Percentiles rank a stretch among this genome's conserved stretches.
Evolutionary conservation across 2,888 invertebrate species (phyloP).

Genomic region (Anagyrus pseudococci): DNA sequence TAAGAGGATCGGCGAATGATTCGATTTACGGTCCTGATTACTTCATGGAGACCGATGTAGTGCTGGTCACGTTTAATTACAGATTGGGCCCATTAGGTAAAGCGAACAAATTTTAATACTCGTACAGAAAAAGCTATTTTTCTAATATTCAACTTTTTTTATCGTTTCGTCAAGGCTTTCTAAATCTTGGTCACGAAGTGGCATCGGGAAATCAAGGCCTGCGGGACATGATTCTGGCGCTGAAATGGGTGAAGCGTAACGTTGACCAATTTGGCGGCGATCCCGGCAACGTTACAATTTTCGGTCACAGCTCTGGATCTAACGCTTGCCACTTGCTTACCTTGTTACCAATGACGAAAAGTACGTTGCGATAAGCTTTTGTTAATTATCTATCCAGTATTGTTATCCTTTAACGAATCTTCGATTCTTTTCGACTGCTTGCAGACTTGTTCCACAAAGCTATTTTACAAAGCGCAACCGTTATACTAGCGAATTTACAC

Average conservation of each 20-base stretch:
- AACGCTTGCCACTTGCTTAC: slow-evolving; percentile 39
- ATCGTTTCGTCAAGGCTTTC: slow-evolving; percentile 43
- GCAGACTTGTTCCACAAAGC: slow-evolving; percentile 51
- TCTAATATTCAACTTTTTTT: neutral
- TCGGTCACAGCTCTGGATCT: slow-evolving; percentile 47
- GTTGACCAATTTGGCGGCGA: slow-evolving; percentile 50
- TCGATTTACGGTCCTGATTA: slow-evolving; percentile 38
- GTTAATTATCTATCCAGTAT: neutral
- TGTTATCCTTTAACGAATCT: neutral
- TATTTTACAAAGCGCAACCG: slow-evolving; percentile 46
- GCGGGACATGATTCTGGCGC: slow-evolving; percentile 47
- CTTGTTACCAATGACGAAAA: slow-evolving; percentile 46
- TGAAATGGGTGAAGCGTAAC: slow-evolving; percentile 50
- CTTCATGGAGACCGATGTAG: slow-evolving; percentile 42
- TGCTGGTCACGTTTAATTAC: slow-evolving; percentile 42
- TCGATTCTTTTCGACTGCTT: neutral
- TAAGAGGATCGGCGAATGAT: slow-evolving; percentile 29
- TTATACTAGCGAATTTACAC: slow-evolving; percentile 30
- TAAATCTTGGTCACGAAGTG: slow-evolving; percentile 46
- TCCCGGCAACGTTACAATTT: slow-evolving; percentile 48
- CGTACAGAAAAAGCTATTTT: too few relatives aligned
- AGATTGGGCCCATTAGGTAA: slow-evolving; percentile 43
- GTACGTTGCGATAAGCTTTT: slow-evolving; percentile 35
- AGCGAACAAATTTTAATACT: neutral
- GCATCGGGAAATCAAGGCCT: slow-evolving; percentile 50